phyloP scores from a whole-genome alignment of 2,797 vertebrate species.

The Carduelis carduelis region DNA sequence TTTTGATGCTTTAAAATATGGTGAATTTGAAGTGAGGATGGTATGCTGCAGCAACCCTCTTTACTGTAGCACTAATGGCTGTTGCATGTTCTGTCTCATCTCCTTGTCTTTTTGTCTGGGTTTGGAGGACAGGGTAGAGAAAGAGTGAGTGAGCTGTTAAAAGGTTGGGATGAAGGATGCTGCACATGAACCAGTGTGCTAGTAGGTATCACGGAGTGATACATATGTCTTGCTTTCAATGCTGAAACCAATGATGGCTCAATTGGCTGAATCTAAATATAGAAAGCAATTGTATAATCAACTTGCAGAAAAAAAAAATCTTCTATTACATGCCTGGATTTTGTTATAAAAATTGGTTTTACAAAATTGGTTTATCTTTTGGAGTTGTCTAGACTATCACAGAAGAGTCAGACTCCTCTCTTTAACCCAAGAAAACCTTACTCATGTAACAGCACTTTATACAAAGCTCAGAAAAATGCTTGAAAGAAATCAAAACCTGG shows the following conservation, averaged over 20 bases:
- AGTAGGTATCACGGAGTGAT: slow-evolving; percentile 75
- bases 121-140: slow-evolving; percentile 84
- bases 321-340: not conserved
- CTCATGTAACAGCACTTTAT: not conserved
- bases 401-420: not conserved
- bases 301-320: not conserved
- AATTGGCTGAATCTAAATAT: slow-evolving; percentile 81
- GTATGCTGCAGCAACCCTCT: slow-evolving; percentile 29
- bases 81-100: slow-evolving; percentile 56
- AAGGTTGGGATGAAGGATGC: slow-evolving; percentile 78
- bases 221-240: slow-evolving; percentile 77
- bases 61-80: slow-evolving; percentile 10
- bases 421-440: not conserved
- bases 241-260: slow-evolving; percentile 78
- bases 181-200: slow-evolving; percentile 81
- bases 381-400: not conserved
- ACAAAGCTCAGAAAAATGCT: not conserved
- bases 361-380: not conserved
- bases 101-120: slow-evolving; percentile 66
- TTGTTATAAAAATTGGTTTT: not conserved
- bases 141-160: slow-evolving; percentile 77
- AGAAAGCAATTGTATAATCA: not conserved
- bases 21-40: not conserved
- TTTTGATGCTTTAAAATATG: not conserved
- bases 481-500: not conserved